Conservation (phyloP, 2,888 invertebrate species). For the Nephrotoma flavescens region DNA sequence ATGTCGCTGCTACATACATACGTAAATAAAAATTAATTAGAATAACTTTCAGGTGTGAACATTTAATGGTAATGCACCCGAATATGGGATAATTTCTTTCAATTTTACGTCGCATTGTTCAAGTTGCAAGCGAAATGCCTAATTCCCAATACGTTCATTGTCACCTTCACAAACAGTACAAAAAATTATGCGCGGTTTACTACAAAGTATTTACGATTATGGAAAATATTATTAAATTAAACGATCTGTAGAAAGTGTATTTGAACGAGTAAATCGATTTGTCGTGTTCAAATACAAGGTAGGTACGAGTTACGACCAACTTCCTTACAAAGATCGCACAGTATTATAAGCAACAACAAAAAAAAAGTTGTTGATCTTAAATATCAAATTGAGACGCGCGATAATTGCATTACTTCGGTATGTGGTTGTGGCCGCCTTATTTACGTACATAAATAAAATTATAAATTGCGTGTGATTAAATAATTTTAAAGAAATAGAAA, state of each 20-base stretch:
- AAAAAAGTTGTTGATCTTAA: too few species aligned
- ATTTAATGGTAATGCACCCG: neutral
- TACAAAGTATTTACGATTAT: too few species aligned
- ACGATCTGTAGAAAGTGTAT: neutral
- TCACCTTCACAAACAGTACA: too few species aligned
- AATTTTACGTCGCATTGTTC: neutral
- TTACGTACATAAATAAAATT: neutral
- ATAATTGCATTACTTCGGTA: too few species aligned
- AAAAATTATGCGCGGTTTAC: too few species aligned
- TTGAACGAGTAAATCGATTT: neutral
- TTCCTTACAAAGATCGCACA: too few species aligned
- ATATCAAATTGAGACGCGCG: too few species aligned
- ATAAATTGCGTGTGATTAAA: neutral
- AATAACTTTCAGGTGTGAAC: neutral
- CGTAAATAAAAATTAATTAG: neutral
- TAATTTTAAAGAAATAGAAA: neutral
- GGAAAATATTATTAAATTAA: neutral
- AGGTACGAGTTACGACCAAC: too few species aligned
- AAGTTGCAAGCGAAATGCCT: neutral
- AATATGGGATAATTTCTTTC: neutral
- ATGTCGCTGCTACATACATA: too few species aligned
- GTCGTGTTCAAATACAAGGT: neutral
- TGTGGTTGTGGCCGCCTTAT: neutral
- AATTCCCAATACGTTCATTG: too few species aligned
- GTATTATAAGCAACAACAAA: too few species aligned